A percentile compares a stretch with the other conserved stretches of the same genome.
Conservation (phyloP, 2,113 vertebrate genomes). For the Vanacampus margaritifer region DNA sequence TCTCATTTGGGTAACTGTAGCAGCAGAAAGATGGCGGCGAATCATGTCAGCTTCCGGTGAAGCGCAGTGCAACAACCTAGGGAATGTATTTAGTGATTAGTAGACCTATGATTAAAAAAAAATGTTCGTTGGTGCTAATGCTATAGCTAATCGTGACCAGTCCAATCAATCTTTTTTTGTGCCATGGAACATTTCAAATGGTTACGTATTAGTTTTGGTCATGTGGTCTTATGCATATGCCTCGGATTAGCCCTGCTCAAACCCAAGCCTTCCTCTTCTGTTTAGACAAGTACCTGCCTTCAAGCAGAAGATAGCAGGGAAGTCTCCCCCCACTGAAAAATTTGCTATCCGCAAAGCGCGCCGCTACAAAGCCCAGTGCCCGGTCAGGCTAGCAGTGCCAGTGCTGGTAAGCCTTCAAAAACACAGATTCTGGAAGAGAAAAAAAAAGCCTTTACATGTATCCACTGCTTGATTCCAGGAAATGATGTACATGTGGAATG, state of each 20-base stretch:
- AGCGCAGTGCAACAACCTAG: too few species aligned
- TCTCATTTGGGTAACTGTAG: too few species aligned
- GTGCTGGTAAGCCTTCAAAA: constrained; percentile 67
- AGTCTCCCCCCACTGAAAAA: constrained; percentile 81
- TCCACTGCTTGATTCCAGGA: constrained; percentile 56
- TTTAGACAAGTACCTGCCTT: constrained; percentile 74
- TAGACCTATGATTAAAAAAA: too few species aligned
- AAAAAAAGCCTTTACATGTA: not conserved
- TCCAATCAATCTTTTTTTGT: too few species aligned
- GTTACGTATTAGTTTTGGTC: too few species aligned
- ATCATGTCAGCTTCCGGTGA: too few species aligned
- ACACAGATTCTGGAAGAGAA: not conserved
- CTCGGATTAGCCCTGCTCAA: not conserved
- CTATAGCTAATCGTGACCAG: too few species aligned
- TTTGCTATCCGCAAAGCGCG: constrained; percentile 80
- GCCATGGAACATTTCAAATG: too few species aligned
- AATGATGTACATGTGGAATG: constrained; percentile 87
- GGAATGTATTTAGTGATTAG: too few species aligned
- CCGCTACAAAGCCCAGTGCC: constrained; percentile 67
- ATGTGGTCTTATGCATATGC: not conserved
- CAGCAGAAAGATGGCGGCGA: too few species aligned
- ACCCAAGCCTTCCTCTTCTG: not conserved
- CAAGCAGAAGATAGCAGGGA: constrained; percentile 82
- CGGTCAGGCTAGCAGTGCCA: constrained; percentile 67
- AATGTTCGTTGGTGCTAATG: too few species aligned